These are phyloP conservation scores for Caenorhabditis uteleia DNA, from an alignment of 2,888 invertebrate species.

Conservation along the genomic window DNA sequence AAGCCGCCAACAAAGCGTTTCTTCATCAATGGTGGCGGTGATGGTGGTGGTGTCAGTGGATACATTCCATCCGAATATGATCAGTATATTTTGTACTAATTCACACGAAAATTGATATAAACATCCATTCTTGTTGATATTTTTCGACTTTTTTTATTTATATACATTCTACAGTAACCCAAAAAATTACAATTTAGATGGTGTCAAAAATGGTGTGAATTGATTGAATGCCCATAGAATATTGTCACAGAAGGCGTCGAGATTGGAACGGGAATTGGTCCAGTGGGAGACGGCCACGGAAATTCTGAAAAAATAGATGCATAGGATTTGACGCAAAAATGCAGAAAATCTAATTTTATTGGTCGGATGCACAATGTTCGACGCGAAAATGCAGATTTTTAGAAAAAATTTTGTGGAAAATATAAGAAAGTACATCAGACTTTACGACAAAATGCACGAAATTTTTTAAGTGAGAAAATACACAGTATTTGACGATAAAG, in stretches of 20 bases:
- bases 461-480: background rate
- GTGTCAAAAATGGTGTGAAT: constrained; percentile 18
- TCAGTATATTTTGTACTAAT: constrained; percentile 25
- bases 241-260: constrained; percentile 45
- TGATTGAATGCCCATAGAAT: constrained; percentile 49
- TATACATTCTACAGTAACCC: background rate
- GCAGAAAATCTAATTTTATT: background rate
- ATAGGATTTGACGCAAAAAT: too few species aligned
- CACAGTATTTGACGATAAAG: too few species aligned
- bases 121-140: background rate
- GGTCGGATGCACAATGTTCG: too few species aligned
- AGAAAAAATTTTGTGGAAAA: background rate
- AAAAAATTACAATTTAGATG: constrained; percentile 35
- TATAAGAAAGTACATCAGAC: background rate
- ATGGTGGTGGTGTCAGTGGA: constrained; percentile 5
- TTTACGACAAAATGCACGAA: too few species aligned
- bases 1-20: constrained; percentile 39
- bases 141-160: background rate
- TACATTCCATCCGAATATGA: constrained; percentile 13
- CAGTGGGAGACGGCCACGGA: constrained; percentile 47
- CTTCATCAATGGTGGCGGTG: constrained; percentile 13
- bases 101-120: background rate
- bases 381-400: background rate
- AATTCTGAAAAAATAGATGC: constrained; percentile 32
- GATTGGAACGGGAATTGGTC: constrained; percentile 35